phyloP scores from a whole-genome alignment of 2,888 invertebrate genomes.

The Philereme vetulata region DNA sequence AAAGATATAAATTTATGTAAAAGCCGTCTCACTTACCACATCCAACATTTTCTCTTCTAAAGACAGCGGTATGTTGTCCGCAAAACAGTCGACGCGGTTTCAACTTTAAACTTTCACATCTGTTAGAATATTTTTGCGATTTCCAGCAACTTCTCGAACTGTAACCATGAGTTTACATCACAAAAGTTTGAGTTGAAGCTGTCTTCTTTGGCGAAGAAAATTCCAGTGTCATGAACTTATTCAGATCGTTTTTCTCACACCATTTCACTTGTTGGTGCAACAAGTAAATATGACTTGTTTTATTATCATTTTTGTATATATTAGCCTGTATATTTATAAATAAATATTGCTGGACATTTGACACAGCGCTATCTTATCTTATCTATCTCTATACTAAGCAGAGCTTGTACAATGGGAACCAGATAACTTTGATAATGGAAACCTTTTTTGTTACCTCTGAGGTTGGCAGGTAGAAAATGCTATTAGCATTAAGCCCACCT shows the following conservation, averaged over 20 bases:
- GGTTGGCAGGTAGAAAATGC: too few species aligned
- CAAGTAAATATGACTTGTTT: background rate
- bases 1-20: too few species aligned
- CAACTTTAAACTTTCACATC: conserved; percentile 23
- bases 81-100: conserved; percentile 12
- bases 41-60: background rate
- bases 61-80: background rate
- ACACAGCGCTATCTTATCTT: too few species aligned
- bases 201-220: conserved; percentile 6
- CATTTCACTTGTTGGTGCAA: conserved; percentile 3
- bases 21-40: background rate
- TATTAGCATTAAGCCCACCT: too few species aligned
- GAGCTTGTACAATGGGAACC: too few species aligned
- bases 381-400: too few species aligned
- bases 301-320: too few species aligned
- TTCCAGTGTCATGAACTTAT: conserved; percentile 4
- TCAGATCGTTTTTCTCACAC: background rate
- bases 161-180: conserved; percentile 19
- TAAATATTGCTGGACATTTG: too few species aligned
- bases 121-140: conserved; percentile 25
- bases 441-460: too few species aligned
- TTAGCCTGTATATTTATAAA: too few species aligned
- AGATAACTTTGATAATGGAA: too few species aligned
- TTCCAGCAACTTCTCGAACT: conserved; percentile 19
- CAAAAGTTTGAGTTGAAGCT: conserved; percentile 12